A percentile compares a stretch with the other conserved stretches of the same genome.
phyloP scores from a whole-genome alignment of 1,140 invertebrate genomes.

The Papilio xuthus region DNA sequence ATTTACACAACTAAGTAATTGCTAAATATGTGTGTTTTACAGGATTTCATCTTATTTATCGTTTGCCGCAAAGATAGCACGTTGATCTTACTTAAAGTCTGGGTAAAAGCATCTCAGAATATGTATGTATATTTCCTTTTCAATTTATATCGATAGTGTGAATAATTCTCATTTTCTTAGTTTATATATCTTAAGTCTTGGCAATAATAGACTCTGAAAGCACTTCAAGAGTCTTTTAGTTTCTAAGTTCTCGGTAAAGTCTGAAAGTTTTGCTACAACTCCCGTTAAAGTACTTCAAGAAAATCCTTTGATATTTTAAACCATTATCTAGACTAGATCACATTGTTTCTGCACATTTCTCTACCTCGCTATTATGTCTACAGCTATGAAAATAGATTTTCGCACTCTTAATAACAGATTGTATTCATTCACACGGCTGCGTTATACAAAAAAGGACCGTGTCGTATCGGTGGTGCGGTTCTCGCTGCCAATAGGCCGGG shows the following conservation, averaged over 20 bases:
- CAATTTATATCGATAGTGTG: neutral
- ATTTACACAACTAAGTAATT: neutral
- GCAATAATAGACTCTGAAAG: neutral
- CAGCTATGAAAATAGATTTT: conserved; percentile 15
- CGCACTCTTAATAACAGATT: conserved; percentile 4
- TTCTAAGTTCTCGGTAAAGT: neutral
- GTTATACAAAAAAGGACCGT: conserved; percentile 32
- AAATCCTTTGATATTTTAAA: neutral
- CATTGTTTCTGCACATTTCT: neutral
- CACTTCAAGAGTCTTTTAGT: neutral
- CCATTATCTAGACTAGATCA: neutral
- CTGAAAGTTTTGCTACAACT: neutral
- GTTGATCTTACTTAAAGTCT: neutral
- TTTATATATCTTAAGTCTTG: neutral
- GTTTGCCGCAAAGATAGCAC: neutral
- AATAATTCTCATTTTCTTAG: neutral
- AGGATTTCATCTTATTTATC: neutral
- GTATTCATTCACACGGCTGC: conserved; percentile 16
- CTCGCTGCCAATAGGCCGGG: conserved; percentile 62
- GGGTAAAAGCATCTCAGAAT: neutral
- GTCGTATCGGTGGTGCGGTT: conserved; percentile 55
- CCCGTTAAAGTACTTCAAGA: neutral
- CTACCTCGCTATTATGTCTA: neutral
- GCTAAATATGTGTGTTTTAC: neutral
- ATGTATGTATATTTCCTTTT: neutral